Evolutionary conservation across 1,140 invertebrate genomes (phyloP).

Genomic region (Dermatophagoides farinae): DNA sequence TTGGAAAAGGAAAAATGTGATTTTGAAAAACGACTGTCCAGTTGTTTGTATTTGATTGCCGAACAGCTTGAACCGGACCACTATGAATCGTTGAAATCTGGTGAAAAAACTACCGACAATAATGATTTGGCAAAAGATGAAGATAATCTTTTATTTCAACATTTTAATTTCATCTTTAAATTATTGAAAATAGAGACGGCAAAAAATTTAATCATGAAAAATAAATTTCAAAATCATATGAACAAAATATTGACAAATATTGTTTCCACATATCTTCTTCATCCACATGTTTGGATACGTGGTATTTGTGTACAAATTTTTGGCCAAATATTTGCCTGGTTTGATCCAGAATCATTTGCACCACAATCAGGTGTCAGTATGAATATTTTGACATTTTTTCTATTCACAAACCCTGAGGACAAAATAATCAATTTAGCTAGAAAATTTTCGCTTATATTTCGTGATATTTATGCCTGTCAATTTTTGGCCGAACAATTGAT

Average conservation of each 20-base stretch:
- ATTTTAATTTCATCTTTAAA: conserved; percentile 6
- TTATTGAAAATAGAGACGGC: conserved; percentile 22
- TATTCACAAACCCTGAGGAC: conserved; percentile 1
- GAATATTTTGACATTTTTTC: neutral
- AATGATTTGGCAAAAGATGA: neutral
- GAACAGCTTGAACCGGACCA: conserved; percentile 26
- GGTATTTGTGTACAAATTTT: conserved; percentile 49
- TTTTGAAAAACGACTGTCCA: conserved; percentile 38
- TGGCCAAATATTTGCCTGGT: conserved; percentile 42
- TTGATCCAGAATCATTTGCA: conserved; percentile 21
- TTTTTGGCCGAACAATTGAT: conserved; percentile 25
- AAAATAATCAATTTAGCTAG: neutral
- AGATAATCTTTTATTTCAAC: conserved; percentile 13
- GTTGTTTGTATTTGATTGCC: conserved; percentile 35
- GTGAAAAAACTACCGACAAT: neutral
- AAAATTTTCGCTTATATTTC: conserved; percentile 11
- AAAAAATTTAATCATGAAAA: conserved; percentile 35
- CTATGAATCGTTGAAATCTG: conserved; percentile 14
- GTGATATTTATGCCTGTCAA: conserved; percentile 8
- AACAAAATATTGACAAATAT: conserved; percentile 2
- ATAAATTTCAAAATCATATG: neutral
- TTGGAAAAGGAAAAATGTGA: conserved; percentile 42
- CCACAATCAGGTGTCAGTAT: neutral
- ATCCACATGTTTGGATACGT: conserved; percentile 51
- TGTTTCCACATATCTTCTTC: conserved; percentile 26